Conservation (phyloP, 2,797 vertebrate genomes). For the Ibycter americanus region DNA sequence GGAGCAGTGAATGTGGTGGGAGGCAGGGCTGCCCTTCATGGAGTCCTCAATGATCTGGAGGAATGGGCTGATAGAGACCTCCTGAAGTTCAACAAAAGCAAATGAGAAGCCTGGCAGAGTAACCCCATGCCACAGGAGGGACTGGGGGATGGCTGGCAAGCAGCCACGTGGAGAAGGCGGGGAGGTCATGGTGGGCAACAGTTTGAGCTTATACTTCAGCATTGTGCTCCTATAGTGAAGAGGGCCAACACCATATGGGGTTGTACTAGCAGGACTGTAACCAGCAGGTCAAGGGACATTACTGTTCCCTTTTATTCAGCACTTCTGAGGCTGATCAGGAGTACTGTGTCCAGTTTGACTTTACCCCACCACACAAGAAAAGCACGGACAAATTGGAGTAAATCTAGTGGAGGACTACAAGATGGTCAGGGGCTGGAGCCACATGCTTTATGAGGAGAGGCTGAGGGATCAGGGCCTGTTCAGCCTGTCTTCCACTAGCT, state of each 20-base stretch:
- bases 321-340: not conserved
- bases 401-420: not conserved
- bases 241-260: not conserved
- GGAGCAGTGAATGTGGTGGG: not conserved
- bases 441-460: not conserved
- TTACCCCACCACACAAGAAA: not conserved
- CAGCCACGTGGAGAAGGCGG: not conserved
- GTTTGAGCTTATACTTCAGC: not conserved
- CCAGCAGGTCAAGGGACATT: not conserved
- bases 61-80: not conserved
- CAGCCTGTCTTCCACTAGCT: not conserved
- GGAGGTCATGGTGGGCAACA: not conserved
- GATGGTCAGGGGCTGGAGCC: not conserved
- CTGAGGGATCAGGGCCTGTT: not conserved
- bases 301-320: not conserved
- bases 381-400: not conserved
- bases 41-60: not conserved
- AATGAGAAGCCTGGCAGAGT: not conserved
- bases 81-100: not conserved
- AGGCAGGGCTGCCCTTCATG: not conserved
- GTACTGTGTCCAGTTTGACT: not conserved
- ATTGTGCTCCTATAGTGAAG: not conserved
- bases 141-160: not conserved
- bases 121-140: not conserved
- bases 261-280: not conserved